A percentile compares a stretch with the other conserved stretches of the same genome.
Conservation (phyloP, 2,888 invertebrate species). For the Drosophila mettleri region DNA sequence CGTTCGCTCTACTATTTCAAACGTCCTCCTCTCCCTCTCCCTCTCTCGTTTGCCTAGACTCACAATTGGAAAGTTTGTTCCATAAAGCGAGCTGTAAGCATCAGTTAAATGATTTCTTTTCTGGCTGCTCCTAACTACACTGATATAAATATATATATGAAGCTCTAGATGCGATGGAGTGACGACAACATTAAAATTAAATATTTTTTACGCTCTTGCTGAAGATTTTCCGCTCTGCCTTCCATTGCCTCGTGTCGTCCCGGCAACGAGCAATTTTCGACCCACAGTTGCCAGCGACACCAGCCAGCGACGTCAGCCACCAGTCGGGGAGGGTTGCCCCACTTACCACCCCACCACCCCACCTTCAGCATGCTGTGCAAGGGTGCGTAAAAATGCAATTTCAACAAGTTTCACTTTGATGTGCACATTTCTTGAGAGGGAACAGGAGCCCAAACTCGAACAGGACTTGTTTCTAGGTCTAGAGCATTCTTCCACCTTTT, state of each 20-base stretch:
- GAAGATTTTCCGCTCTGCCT: slow-evolving; percentile 57
- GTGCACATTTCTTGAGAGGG: slow-evolving; percentile 70
- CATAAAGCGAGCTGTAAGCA: slow-evolving; percentile 63
- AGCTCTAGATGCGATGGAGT: slow-evolving; percentile 39
- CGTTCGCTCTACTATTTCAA: slow-evolving; percentile 14
- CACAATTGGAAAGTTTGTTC: slow-evolving; percentile 25
- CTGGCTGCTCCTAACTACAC: slow-evolving; percentile 1
- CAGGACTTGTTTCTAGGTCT: slow-evolving; percentile 8
- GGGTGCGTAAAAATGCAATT: slow-evolving; percentile 81
- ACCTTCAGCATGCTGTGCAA: slow-evolving; percentile 59
- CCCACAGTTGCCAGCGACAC: slow-evolving; percentile 51
- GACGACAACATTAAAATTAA: slow-evolving; percentile 74
- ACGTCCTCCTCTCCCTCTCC: neutral
- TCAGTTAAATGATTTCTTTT: slow-evolving; percentile 55
- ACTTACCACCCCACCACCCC: neutral
- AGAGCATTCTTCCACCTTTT: slow-evolving; percentile 15
- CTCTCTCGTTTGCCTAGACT: slow-evolving; percentile 1
- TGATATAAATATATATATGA: slow-evolving; percentile 3
- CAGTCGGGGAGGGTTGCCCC: slow-evolving; percentile 15
- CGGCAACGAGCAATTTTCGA: slow-evolving; percentile 66
- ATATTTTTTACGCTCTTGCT: slow-evolving; percentile 68
- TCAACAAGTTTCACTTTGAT: slow-evolving; percentile 81
- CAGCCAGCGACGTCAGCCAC: slow-evolving; percentile 12
- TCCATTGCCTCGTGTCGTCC: slow-evolving; percentile 52
- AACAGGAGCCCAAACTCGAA: slow-evolving; percentile 4